Conservation (phyloP, 2,113 vertebrate genomes). For the Casuarius casuarius region DNA sequence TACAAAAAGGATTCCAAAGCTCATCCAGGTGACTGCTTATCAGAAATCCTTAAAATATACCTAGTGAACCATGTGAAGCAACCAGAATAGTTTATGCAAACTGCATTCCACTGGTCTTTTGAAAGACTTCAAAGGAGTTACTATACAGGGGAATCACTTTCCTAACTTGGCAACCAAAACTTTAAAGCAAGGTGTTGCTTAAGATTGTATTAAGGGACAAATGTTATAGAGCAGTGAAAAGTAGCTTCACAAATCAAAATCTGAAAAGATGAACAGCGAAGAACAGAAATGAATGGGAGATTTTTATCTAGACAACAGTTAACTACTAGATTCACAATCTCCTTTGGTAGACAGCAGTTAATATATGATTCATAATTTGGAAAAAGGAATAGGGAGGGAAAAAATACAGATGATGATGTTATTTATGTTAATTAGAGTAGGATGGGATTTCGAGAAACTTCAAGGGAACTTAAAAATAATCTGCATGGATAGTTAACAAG, state of each 20-base stretch:
- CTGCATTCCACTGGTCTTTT: neutral
- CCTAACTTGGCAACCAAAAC: neutral
- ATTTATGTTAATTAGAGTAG: neutral
- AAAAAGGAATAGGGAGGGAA: neutral
- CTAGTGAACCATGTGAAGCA: neutral
- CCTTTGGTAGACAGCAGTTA: neutral
- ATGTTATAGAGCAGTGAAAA: neutral
- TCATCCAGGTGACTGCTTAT: neutral
- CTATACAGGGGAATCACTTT: neutral
- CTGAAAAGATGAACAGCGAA: neutral
- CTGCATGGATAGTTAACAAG: neutral
- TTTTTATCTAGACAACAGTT: neutral
- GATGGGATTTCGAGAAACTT: neutral
- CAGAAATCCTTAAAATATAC: neutral
- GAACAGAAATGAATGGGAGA: neutral
- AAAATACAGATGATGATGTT: rapidly evolving
- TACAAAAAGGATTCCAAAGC: neutral
- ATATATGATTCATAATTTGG: neutral
- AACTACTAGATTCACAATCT: neutral
- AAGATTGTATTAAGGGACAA: neutral
- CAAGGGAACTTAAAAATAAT: neutral
- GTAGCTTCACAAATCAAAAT: neutral
- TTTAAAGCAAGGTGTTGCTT: neutral
- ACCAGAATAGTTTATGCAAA: neutral
- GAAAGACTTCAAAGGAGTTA: neutral